Evolutionary conservation across 1,140 invertebrate species (phyloP), one percentile per base, ranked within the genome.

Genomic region (Lepidurus packardi): DNA sequence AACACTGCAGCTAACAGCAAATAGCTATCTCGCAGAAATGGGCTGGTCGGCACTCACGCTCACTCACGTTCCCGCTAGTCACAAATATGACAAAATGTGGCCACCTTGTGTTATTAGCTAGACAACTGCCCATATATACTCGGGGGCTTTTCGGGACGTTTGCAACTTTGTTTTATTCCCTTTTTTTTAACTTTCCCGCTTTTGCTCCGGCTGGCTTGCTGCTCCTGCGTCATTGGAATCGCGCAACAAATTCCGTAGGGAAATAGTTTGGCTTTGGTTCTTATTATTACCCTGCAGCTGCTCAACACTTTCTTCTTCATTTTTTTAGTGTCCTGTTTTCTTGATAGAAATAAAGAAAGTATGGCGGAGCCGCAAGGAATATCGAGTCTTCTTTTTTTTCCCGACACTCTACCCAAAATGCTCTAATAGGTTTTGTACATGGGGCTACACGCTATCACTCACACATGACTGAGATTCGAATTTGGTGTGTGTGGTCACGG

Each of bases 61-160:
- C 53, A 65, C 53, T 65, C 53, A 65, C 53, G 53, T 16, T 65
- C 53, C 53, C 53, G 53, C 53, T 47, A 65, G 53, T 65, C 53
- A 65, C 53, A 65, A 65, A 65, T 65, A 65, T 65, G 53, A 65
- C 53, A 65, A 65, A 65, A 65, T 65, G 53, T 65, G 53, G 21
- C 53, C 53, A 65, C 53, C 53, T 65, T 65, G 53, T 65, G 53
- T 65, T 65, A 65, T 65, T 65, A 65, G 53, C 53, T 65, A 65
- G 9, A 65, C 53, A 65, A 65, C 53, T 65, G 53, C 53, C 53
- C 53, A 47, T 47, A 47, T 47, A 47, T 47, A 47, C 45, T 47
- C 45, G 9, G 53, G 21, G 53, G 16, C 21, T 65, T 65, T 16
- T 65, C 6, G 13, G 6, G 7, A 65, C 53, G 16, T 65, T 65